Base-by-base conservation (phyloP, 2,888 invertebrate species). In the Formica aserva region DNA sequence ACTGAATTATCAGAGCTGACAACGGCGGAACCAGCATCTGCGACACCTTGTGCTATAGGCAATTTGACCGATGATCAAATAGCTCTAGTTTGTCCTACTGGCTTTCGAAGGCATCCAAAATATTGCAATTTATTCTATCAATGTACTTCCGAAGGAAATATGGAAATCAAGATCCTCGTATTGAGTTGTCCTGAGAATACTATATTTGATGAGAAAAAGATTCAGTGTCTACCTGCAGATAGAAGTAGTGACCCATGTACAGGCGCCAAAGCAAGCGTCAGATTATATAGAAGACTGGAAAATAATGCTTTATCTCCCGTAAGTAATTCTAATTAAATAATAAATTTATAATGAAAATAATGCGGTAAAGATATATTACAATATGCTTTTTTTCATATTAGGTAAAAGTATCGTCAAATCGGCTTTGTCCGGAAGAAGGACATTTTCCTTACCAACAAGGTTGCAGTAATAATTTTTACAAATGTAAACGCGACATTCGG, bases 101-200 rank as follows among this genome's bases (percentile, higher is more conserved):
- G 98, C 55, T 98, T 98, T 95, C 96, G 96, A 92, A 96, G 97
- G 87, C 98, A 98, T 95, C 98, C 98, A 0, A 97, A 97, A 93
- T 97, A 97, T 92, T 98, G 98, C 91, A 97, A 97, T 92, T 94
- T 97, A 90, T 98, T 98, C 95, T 98, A 98, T 93, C 98, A 98
- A 94, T 98, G 98, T 91, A 97, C 97, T 26, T 96, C 96, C 89
- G 95, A 96, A 9, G 96, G 96, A 41, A 96, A 95, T 66, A 96
- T 97, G 92, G 97, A 98, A 88, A 95, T 97, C n/a, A 97, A 97
- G 93, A 96, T 98, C 85, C 96, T 97, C 1, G 96, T 97, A 11
- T 96, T 98, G 89, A 96, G 96, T 88, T 98, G 98, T 94, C 97
- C 98, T 15, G 96, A 97, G 88, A 96, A 96, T 83, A 97, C 97